Base-by-base conservation (phyloP, 1,140 invertebrate genomes). In the Drosophila miranda region DNA sequence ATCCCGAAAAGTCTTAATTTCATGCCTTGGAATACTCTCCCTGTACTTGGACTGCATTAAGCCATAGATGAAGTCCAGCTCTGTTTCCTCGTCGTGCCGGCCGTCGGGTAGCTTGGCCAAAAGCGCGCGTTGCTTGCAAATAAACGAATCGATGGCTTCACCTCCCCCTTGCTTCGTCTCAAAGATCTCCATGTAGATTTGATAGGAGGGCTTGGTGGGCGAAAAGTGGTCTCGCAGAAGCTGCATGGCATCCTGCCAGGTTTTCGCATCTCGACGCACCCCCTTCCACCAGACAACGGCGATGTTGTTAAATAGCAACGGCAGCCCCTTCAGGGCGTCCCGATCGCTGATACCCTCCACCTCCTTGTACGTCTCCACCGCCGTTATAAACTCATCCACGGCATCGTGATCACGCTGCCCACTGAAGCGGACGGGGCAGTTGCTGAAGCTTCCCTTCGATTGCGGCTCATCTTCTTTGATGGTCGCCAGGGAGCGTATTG, bases 271-370 rank as follows among this genome's bases (percentile, higher is more conserved):
- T 2, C 86, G 75, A 6, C 82, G 68, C 21, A 91, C 89, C 19
- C 90, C 90, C 53, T 86, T 82, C 90, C 90, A 91, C 90, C 90
- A 91, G 3, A 62, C 62, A 5, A 78, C 57, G 6, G 90, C 90
- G n/a, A 75, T 58, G 26, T 53, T 60, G 11, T 51, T 59, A n/a
- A 91, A 78, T 3, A 90, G 74, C 43, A 91, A 51, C 0, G 90
- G 68, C 11, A 91, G 73, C 0, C 90, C 90, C 38, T 78, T 84
- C 1, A 90, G 48, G 6, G 90, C 90, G 50, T 91, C 90, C 34
- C 67, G 74, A 43, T 91, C 90, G n/a, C 75, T 88, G 7, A 91
- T 91, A 2, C 77, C 63, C 55, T 91, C 90, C 8, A 91, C 49
- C 45, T 91, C 84, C 52, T 91, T 91, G 59, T 89, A 91, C 1